These are phyloP conservation scores for Cuniculus paca DNA, from an alignment of 2,797 vertebrate species.

Conservation along the genomic window DNA sequence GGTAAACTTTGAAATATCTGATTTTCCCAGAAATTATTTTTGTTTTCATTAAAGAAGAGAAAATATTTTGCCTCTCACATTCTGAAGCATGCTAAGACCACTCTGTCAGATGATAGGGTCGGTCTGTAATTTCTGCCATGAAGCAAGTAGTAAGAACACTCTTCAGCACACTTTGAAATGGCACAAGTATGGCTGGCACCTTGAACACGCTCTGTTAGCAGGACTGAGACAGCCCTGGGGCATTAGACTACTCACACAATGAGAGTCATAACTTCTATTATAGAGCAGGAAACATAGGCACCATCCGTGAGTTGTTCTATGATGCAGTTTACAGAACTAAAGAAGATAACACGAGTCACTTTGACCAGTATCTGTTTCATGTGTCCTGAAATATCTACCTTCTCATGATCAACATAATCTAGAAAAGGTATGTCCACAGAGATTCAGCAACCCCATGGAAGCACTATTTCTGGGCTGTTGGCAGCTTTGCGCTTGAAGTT, in stretches of 20 bases:
- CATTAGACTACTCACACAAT: accelerated
- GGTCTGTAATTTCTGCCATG: background rate
- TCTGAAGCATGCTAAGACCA: background rate
- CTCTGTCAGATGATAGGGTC: accelerated
- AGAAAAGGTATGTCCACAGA: background rate
- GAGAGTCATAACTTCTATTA: background rate
- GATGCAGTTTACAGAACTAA: background rate
- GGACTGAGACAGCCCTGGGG: background rate
- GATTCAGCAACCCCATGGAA: background rate
- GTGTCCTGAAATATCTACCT: background rate
- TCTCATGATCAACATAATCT: background rate
- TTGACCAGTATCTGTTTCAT: background rate
- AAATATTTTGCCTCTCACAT: background rate
- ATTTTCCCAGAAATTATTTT: background rate
- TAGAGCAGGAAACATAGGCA: background rate
- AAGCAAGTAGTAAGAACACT: background rate
- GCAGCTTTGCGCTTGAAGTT: background rate
- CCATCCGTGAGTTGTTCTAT: accelerated
- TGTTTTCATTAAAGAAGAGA: background rate
- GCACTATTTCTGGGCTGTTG: background rate
- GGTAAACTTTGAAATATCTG: background rate
- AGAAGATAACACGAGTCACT: background rate
- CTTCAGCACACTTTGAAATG: background rate
- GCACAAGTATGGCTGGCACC: background rate
- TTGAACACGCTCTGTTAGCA: accelerated